phyloP scores from a whole-genome alignment of 1,140 invertebrate genomes.

The Lepidurus arcticus region DNA sequence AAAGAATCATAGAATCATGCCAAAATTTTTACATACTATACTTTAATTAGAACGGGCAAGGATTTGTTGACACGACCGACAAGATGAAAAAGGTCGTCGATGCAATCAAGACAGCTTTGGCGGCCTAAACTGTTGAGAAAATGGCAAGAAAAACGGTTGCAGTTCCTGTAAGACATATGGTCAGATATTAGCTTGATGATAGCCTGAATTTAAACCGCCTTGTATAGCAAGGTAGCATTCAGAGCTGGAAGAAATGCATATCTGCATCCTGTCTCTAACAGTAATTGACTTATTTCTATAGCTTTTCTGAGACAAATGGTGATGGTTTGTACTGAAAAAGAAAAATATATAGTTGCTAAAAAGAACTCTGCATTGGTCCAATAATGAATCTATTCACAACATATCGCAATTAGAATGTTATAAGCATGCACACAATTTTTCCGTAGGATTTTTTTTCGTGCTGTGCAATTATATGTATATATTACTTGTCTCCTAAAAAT shows the following conservation, averaged over 20 bases:
- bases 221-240: constrained; percentile 13
- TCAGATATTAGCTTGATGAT: not conserved
- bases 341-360: too few species aligned
- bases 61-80: constrained; percentile 34
- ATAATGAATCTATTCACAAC: too few species aligned
- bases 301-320: not conserved
- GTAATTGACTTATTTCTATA: constrained; percentile 9
- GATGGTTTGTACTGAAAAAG: too few species aligned
- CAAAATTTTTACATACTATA: too few species aligned
- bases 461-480: too few species aligned
- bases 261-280: constrained; percentile 7
- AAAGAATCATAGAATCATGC: too few species aligned
- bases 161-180: not conserved
- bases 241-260: not conserved
- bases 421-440: too few species aligned
- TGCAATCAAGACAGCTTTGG: constrained; percentile 33
- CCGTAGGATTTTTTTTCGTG: too few species aligned
- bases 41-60: constrained; percentile 33
- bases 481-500: too few species aligned
- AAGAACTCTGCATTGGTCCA: too few species aligned
- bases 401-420: too few species aligned
- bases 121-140: not conserved
- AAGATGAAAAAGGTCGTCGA: constrained; percentile 35
- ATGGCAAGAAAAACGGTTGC: not conserved
- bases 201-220: constrained; percentile 1